Evolutionary conservation across 2,888 invertebrate species (phyloP), one percentile per base, ranked within the genome.

Genomic region (Ochropleura plecta): DNA sequence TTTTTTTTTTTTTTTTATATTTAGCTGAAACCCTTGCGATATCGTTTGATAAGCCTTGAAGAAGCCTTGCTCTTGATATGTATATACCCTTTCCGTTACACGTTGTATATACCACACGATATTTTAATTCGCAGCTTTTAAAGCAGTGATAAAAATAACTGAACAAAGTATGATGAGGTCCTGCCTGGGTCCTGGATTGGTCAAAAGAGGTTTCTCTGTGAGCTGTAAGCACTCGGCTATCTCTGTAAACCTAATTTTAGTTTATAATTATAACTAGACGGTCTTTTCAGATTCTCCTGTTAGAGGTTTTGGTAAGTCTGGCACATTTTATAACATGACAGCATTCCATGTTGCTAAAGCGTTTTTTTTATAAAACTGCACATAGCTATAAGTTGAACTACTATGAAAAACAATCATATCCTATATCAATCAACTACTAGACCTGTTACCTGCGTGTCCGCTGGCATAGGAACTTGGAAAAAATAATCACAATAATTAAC

Each of bases 271-370:
- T 12, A 57, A 49, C 12, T 49, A 18, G 16, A 44, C 4, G 12
- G 55, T 30, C 9, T 65, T 79, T 79, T n/a, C 62, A 79, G 79
- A 79, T 67, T 18, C 42, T 76, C 79, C 79, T 66, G 7, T 16
- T 18, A 60, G 16, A 62, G 66, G 20, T 48, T 70, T 14, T 53
- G 82, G 79, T 79, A 79, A 82, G 79, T 79, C 42, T 46, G 0
- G 9, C 51, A 30, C n/a, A n/a, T 20, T 53, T 30, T 30, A 51
- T 55, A 44, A 44, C 20, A 44, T 20, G 42, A 44, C 20, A 14
- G 40, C 42, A 14, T 46, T 44, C 10, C 10, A 55, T 0, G 20
- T 20, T 20, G 20, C 20, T 46, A 48, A 48, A 14, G 6, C 14
- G 0, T n/a, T n/a, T n/a, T n/a, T n/a, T n/a, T n/a, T n/a, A n/a